A percentile compares a stretch with the other conserved stretches of the same genome.
Evolutionary conservation across 2,888 invertebrate genomes (phyloP).

Genomic region (Brenthis daphne): DNA sequence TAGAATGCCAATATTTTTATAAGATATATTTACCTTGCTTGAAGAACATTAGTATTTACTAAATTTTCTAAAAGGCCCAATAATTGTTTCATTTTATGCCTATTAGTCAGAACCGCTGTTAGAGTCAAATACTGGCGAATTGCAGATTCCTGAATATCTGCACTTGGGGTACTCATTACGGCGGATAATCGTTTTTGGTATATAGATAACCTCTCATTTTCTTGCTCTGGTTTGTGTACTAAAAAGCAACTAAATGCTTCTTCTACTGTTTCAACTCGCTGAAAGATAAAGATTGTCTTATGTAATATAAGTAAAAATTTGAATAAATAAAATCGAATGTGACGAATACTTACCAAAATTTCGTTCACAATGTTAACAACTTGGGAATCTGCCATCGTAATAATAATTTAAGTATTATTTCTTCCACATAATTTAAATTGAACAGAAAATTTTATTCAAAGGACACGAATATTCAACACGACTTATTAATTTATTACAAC

Average conservation of each 20-base stretch:
- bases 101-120: constrained; percentile 88
- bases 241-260: constrained; percentile 95
- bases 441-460: constrained; percentile 9
- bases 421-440: constrained; percentile 3
- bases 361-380: constrained; percentile 85
- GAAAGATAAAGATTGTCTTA: constrained; percentile 44
- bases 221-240: constrained; percentile 87
- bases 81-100: constrained; percentile 88
- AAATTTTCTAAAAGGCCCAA: constrained; percentile 89
- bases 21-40: constrained; percentile 84
- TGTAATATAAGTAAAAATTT: constrained; percentile 3
- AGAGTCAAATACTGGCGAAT: constrained; percentile 88
- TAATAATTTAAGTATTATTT: constrained; percentile 5
- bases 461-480: background rate
- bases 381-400: constrained; percentile 83
- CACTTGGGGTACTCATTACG: constrained; percentile 84
- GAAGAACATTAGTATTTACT: constrained; percentile 87
- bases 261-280: constrained; percentile 92
- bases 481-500: constrained; percentile 11
- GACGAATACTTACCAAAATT: constrained; percentile 79
- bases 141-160: constrained; percentile 89
- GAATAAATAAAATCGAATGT: background rate
- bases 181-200: constrained; percentile 87
- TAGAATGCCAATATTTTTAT: background rate
- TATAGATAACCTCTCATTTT: constrained; percentile 84